Conservation (phyloP, 2,888 invertebrate species). For the Labia minor region DNA sequence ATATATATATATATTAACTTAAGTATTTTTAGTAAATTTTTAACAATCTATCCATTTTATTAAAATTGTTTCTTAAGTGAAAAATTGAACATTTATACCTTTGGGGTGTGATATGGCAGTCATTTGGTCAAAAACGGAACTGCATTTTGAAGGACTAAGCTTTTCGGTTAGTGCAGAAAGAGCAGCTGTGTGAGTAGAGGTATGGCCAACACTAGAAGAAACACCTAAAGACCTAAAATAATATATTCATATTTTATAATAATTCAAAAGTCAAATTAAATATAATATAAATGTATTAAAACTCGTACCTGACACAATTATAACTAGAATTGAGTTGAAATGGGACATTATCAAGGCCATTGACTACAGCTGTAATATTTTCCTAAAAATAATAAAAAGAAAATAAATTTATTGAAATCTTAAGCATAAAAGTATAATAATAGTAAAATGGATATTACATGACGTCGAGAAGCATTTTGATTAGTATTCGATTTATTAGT, state of each 20-base stretch:
- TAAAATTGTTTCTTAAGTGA: too few relatives aligned
- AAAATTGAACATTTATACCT: too few relatives aligned
- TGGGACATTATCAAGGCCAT: neutral
- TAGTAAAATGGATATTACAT: neutral
- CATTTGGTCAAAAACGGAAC: neutral
- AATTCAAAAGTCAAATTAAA: neutral
- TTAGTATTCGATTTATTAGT: neutral
- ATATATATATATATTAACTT: too few relatives aligned
- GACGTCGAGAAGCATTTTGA: neutral
- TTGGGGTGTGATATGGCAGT: neutral
- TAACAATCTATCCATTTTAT: too few relatives aligned
- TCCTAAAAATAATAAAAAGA: neutral
- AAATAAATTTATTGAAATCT: neutral
- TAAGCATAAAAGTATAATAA: neutral
- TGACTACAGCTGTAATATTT: neutral
- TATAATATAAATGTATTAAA: neutral
- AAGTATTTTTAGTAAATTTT: too few relatives aligned
- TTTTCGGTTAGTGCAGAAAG: neutral
- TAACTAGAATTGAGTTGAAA: neutral
- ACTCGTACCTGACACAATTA: neutral
- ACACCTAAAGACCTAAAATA: neutral
- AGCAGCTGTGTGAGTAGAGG: neutral
- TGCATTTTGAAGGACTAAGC: neutral
- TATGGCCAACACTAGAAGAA: neutral
- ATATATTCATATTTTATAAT: too few relatives aligned